These are phyloP conservation scores for Amiota mariae DNA, from an alignment of 2,888 invertebrate species.

Conservation along the genomic window DNA sequence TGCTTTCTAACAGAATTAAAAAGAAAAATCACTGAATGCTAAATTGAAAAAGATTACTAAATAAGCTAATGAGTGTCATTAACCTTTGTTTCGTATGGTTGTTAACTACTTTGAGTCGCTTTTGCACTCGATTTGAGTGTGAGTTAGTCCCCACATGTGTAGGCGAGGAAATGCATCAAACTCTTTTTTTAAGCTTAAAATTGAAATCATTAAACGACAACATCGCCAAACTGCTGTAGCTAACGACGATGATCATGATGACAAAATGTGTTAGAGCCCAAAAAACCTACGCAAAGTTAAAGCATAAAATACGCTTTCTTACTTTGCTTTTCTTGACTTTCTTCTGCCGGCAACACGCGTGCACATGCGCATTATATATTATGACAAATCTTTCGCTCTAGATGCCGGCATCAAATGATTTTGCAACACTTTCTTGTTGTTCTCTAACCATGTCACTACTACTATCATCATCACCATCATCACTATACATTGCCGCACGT, in stretches of 20 bases:
- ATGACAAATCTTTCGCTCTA: constrained; percentile 64
- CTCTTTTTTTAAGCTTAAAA: constrained; percentile 50
- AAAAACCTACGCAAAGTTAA: constrained; percentile 51
- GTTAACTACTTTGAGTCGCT: no score
- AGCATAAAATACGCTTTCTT: neutral
- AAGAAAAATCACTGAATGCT: no score
- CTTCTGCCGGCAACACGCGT: no score
- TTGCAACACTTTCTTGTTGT: constrained; percentile 18
- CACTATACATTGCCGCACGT: constrained; percentile 46
- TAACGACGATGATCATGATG: constrained; percentile 55
- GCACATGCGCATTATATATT: constrained; percentile 51
- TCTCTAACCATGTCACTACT: constrained; percentile 27
- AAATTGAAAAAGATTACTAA: no score
- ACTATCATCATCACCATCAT: no score
- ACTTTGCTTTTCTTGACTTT: neutral
- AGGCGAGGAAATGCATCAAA: neutral
- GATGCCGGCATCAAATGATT: constrained; percentile 25
- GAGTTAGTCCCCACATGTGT: neutral
- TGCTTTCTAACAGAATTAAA: no score
- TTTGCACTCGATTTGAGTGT: no score
- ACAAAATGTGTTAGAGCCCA: constrained; percentile 68
- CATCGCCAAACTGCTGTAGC: constrained; percentile 51
- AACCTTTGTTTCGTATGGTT: constrained; percentile 43
- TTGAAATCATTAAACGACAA: constrained; percentile 64
- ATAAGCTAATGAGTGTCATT: constrained; percentile 57